These are phyloP conservation scores for Ladona fulva DNA, from an alignment of 1,140 invertebrate species.

Conservation along the genomic window DNA sequence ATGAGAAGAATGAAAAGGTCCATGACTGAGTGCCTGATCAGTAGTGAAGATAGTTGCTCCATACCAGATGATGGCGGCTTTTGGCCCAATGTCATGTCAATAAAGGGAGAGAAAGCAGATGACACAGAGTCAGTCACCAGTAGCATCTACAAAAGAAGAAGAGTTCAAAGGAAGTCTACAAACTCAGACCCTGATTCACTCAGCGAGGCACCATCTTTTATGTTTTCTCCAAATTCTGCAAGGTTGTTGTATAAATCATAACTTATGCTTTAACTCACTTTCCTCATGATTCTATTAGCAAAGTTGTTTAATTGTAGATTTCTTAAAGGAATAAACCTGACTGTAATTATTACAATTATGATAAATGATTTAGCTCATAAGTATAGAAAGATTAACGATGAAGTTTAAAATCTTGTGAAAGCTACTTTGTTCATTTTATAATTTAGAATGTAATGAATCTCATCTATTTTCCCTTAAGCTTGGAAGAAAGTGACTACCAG, in stretches of 20 bases:
- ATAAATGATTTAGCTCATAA: no score
- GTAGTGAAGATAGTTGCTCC: neutral
- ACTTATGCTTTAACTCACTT: no score
- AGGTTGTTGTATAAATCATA: no score
- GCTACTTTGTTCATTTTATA: no score
- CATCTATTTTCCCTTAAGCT: no score
- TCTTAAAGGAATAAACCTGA: no score
- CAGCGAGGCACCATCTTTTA: neutral
- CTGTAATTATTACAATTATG: no score
- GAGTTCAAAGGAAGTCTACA: slow-evolving; percentile 5
- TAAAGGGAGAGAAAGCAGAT: neutral
- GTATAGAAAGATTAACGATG: no score
- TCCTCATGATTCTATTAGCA: no score
- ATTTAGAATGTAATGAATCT: no score
- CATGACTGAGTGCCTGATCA: neutral
- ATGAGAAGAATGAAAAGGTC: neutral
- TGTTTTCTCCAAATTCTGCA: neutral
- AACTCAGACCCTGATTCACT: neutral
- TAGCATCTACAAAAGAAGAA: neutral
- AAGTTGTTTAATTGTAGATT: no score
- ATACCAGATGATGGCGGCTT: neutral
- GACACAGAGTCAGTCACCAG: neutral
- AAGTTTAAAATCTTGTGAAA: no score
- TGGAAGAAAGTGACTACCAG: slow-evolving; percentile 3
- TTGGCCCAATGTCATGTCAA: neutral